These are phyloP conservation scores for Mus pahari DNA, from an alignment of 2,113 vertebrate species.

Conservation along the genomic window DNA sequence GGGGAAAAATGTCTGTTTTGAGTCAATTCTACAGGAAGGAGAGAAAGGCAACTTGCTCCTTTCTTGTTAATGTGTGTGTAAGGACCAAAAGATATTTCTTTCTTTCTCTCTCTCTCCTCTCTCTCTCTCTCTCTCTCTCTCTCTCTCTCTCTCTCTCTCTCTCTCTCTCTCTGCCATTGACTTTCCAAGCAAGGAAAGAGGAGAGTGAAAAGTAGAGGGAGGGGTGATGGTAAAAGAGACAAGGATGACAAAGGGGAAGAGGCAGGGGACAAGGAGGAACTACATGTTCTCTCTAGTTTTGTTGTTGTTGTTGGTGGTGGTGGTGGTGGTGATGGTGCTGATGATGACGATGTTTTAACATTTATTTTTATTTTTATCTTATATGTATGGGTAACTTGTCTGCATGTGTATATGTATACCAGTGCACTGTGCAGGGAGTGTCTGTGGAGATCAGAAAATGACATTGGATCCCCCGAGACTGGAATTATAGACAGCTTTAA, in stretches of 20 bases:
- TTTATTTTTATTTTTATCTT: neutral
- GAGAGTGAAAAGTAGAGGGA: rapidly evolving
- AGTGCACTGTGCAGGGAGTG: neutral
- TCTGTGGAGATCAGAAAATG: neutral
- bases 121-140: too few species aligned
- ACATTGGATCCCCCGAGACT: neutral
- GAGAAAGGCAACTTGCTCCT: neutral
- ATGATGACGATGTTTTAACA: neutral
- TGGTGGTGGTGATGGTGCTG: too few species aligned
- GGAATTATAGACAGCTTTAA: neutral
- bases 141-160: too few species aligned
- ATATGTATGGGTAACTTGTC: neutral
- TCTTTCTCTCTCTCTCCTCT: too few species aligned
- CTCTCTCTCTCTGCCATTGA: too few species aligned
- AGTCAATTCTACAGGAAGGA: neutral
- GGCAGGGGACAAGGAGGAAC: neutral
- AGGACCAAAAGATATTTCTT: neutral
- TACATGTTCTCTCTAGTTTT: neutral
- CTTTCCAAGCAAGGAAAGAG: neutral
- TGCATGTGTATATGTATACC: neutral
- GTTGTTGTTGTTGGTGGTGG: too few species aligned
- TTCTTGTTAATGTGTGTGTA: neutral
- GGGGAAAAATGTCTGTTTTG: neutral
- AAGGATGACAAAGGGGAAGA: neutral
- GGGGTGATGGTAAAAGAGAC: neutral